Base-by-base conservation (phyloP, 2,113 vertebrate genomes). In the Entomyzon cyanotis region DNA sequence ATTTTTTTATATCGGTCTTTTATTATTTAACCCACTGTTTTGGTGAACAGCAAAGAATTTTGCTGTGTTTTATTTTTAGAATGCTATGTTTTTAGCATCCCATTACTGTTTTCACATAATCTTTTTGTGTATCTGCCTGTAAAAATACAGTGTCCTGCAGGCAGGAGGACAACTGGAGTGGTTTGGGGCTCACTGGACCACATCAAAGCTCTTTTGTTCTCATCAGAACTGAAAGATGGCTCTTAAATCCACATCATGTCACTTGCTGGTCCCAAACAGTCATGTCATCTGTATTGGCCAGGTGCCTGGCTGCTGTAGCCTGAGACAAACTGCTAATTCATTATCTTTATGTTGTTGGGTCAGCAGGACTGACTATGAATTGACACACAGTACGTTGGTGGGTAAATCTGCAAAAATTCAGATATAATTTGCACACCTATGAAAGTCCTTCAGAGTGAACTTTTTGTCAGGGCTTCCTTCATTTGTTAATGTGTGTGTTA, bases 311-410 rank as follows among this genome's bases (percentile, higher is more conserved):
- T 25, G 75, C 60, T 59, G 62, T 17, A 23, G 84, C 83, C 62
- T 3, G 0, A 42, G 44, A 47, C 33, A 11, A 8, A 49, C 9
- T 2, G 3, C 28, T 49, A 11, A 56, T 21, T 56, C 31, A 5
- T 67, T 23, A 2, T 39, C 25, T 42, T 13, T 2, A 1, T 27
- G 16, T 24, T 12, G 3, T 7, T 4, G 28, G 50, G 37, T 25
- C 84, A 91, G 56, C 55, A 7, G 50, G 17, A 2, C 33, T 8
- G 20, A 22, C 0, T 14, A 0, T 5, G 12, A 56, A 9, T 18
- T 20, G 24, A 9, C 25, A 6, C 7, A 3, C 0, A 1, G 22
- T 7, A 7, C 31, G 15, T 8, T 11, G 30, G 28, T 14, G 44
- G 46, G 63, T 27, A 33, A 16, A 67, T 11, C 3, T 18, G 50